These are phyloP conservation scores for Bellardia bayeri DNA, from an alignment of 2,888 invertebrate species.

Conservation along the genomic window DNA sequence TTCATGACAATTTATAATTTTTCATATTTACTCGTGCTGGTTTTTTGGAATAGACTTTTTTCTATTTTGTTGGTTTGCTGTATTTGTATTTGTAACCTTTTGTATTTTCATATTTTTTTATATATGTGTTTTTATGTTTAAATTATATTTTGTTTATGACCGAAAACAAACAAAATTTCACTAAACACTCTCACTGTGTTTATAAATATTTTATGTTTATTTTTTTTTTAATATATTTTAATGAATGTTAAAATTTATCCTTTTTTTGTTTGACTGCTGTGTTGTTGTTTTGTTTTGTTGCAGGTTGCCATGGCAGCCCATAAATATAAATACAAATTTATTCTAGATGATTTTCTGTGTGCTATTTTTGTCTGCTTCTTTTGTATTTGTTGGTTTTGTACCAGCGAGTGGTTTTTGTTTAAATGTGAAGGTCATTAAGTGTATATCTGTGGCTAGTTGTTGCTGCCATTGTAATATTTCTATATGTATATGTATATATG, in stretches of 20 bases:
- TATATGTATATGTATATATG: background rate
- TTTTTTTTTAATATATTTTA: constrained; percentile 11
- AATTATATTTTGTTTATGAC: too few relatives aligned
- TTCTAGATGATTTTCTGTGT: background rate
- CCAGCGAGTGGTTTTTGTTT: background rate
- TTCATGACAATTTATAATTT: constrained; percentile 61
- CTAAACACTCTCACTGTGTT: background rate
- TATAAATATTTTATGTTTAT: constrained; percentile 10
- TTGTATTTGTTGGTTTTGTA: background rate
- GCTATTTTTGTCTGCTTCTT: background rate
- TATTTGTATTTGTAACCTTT: background rate
- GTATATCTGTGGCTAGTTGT: constrained; percentile 28
- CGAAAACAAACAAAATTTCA: too few relatives aligned
- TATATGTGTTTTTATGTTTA: too few relatives aligned
- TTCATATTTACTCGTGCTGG: constrained; percentile 12
- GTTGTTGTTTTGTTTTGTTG: background rate
- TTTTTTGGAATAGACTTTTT: background rate
- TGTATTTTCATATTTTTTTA: too few relatives aligned
- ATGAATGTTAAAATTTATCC: constrained; percentile 28
- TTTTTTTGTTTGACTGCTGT: background rate
- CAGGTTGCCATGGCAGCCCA: constrained; percentile 24
- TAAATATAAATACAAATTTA: constrained; percentile 47
- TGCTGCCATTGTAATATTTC: constrained; percentile 10
- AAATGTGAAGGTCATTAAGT: constrained; percentile 39
- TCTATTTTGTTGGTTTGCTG: background rate